These are phyloP conservation scores for Amiota communis DNA, from an alignment of 2,888 invertebrate species.

Conservation along the genomic window DNA sequence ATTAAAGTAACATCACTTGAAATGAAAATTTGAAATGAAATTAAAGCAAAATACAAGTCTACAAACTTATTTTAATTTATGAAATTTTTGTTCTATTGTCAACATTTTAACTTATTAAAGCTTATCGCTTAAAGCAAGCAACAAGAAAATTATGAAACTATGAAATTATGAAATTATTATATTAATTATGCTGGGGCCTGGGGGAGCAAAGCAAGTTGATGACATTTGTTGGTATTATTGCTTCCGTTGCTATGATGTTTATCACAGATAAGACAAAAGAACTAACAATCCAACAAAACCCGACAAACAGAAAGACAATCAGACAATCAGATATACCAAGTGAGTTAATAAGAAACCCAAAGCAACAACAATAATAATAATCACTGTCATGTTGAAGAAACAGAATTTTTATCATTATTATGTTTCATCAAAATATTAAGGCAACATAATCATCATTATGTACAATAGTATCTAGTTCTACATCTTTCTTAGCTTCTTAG, in stretches of 20 bases:
- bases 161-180: conserved; percentile 67
- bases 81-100: conserved; percentile 38
- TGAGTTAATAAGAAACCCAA: too few species aligned
- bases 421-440: not conserved
- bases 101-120: conserved; percentile 55
- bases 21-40: too few species aligned
- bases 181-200: conserved; percentile 59
- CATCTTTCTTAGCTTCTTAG: not conserved
- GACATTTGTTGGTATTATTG: conserved; percentile 24
- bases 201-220: not conserved
- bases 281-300: not conserved
- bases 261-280: conserved; percentile 16
- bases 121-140: conserved; percentile 58
- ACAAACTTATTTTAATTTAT: too few species aligned
- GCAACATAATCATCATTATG: conserved; percentile 6
- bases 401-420: not conserved
- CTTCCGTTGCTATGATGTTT: conserved; percentile 36
- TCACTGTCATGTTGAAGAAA: conserved; percentile 15
- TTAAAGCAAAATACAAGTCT: too few species aligned
- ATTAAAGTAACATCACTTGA: too few species aligned
- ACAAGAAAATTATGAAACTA: conserved; percentile 61
- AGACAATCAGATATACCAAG: not conserved
- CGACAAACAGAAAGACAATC: not conserved
- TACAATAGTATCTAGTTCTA: not conserved
- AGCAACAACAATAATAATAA: not conserved